Base-by-base conservation (phyloP, 2,888 invertebrate genomes). In the Drosophila meridionalis region DNA sequence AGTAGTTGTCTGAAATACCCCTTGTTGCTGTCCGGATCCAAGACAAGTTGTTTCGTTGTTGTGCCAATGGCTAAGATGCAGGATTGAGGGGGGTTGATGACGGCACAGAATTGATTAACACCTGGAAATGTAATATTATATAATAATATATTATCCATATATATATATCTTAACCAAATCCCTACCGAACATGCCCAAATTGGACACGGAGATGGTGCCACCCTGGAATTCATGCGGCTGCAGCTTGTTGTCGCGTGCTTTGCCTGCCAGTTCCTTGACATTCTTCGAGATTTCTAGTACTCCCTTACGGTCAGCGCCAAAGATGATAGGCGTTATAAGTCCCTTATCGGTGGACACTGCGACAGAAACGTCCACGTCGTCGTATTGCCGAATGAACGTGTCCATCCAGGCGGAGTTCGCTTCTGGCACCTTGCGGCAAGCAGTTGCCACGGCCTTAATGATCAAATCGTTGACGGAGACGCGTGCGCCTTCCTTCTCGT, bases 351-450 rank as follows among this genome's bases (percentile, higher is more conserved):
- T 99, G 71, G 98, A 97, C 6, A 99, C 99, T 1, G 99, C 99
- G 68, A 99, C 97, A 89, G 97, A 98, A 2, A 99, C 97, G 93
- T 99, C 99, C 11, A 99, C 99, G 87, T 96, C 96, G 57, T 96
- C 95, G 92, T 93, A 98, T 97, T 98, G 97, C 94, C 99, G 95
- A 90, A 99, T 98, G 87, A 96, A 96, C 7, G 96, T 95, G 64
- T 97, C 99, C 96, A 98, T 96, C 99, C 99, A 99, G 69, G 98
- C 96, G 3, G 98, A 97, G 93, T 99, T 99, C 9, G 97, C 97
- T 89, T 98, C 96, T 0, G 99, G 99, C 63, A 99, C 97, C 92
- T 97, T 96, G 91, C 95, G 95, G 91, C 97, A 97, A 6, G 99
- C 97, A 77, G 96, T 94, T 4, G 99, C 98, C 28, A 97, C 95